Base-by-base conservation (phyloP, 1,140 invertebrate species). In the Plectrocnemia conspersa region DNA sequence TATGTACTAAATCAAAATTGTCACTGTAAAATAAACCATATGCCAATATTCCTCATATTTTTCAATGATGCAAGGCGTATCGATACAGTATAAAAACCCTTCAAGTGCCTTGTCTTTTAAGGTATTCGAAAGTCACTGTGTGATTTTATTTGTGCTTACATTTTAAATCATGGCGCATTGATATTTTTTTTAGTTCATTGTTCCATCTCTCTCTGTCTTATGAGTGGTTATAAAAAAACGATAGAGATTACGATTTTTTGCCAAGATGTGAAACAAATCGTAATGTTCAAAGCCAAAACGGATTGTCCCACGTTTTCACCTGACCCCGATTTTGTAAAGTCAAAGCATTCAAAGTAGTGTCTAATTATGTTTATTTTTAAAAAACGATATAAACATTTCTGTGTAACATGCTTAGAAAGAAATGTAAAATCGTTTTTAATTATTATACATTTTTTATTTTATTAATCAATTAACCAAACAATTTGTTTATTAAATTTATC, bases 251-350 rank as follows among this genome's bases (percentile, higher is more conserved):
- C 16, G 33, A 49, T 56, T 47, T 56, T 56, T 54, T 49, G 25
- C 45, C 54, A 9, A 46, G 49, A 35, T 23, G 19, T 29, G 21
- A 47, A 36, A 36, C 1, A 19, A 10, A 19, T 10, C 11, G 25
- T 47, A 50, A 24, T 29, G 33, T 24, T 50, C 47, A 38, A 50
- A 38, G 13, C 25, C 25, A 35, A 45, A 50, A 33, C 33, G 25
- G 48, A 27, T 29, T 50, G 41, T 56, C 38, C 38, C 48, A 57
- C 55, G 41, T 52, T 52, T 50, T 57, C 55, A 57, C 48, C 55
- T 57, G 55, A 57, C 41, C 47, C 48, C 48, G 35, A 57, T 46
- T 44, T 42, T 3, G 29, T 33, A 47, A 5, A 44, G 41, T 6
- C 6, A 16, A 38, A 29, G 7, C 27, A n/a, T 29, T 7, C 27